Percentiles rank a stretch among this genome's conserved stretches.
These are phyloP conservation scores for Tetragonisca angustula DNA, from an alignment of 2,888 invertebrate species.

Conservation along the genomic window DNA sequence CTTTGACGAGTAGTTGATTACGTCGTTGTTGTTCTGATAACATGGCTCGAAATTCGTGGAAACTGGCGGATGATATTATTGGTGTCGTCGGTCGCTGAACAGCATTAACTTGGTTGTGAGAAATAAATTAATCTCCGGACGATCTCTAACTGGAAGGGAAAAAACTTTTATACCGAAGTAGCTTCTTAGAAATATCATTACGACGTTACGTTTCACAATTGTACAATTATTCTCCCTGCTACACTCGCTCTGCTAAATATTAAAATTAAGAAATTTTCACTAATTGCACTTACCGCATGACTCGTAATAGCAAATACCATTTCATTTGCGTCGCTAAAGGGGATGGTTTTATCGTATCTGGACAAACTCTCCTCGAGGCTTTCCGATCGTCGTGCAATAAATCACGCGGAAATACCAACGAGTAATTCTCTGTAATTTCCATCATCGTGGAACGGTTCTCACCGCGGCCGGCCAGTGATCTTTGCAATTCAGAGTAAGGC, in stretches of 20 bases:
- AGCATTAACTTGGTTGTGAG: background rate
- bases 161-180: too few species aligned
- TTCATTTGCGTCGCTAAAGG: background rate
- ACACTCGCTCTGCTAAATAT: background rate
- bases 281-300: background rate
- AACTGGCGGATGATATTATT: background rate
- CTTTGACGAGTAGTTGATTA: background rate
- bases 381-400: background rate
- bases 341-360: background rate
- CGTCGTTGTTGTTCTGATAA: background rate
- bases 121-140: background rate
- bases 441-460: background rate
- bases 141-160: too few species aligned
- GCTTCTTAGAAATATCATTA: too few species aligned
- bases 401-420: background rate
- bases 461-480: constrained; percentile 12
- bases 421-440: background rate
- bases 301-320: background rate
- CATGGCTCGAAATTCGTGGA: background rate
- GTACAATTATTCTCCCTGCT: too few species aligned
- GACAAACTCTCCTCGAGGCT: background rate
- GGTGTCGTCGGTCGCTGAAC: background rate
- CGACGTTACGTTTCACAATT: too few species aligned
- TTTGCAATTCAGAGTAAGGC: constrained; percentile 76
- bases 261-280: background rate